These are phyloP conservation scores for Rosalia funebris DNA, from an alignment of 2,888 invertebrate genomes.

Conservation along the genomic window DNA sequence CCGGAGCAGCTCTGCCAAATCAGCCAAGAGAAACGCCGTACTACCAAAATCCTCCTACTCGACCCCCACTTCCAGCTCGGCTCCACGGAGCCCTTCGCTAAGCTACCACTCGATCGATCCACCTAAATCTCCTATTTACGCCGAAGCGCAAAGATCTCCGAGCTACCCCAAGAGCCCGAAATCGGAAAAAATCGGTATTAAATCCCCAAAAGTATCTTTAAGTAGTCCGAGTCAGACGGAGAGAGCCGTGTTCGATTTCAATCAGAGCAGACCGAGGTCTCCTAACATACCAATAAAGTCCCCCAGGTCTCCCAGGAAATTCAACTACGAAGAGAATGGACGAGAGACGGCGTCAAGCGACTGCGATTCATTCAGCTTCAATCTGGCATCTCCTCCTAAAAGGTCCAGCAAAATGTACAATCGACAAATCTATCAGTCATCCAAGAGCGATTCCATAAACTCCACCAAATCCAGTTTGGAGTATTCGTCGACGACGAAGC, in stretches of 20 bases:
- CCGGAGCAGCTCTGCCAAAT: constrained; percentile 55
- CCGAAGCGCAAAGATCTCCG: constrained; percentile 49
- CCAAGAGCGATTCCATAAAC: constrained; percentile 58
- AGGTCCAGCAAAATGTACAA: constrained; percentile 49
- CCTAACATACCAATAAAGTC: constrained; percentile 55
- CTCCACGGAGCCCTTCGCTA: constrained; percentile 55
- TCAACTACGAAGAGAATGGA: constrained; percentile 49
- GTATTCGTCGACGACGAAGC: constrained; percentile 59
- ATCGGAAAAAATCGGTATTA: constrained; percentile 35
- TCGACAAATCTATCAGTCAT: constrained; percentile 57
- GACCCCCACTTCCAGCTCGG: constrained; percentile 52
- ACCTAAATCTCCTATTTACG: constrained; percentile 43
- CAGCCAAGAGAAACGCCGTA: constrained; percentile 48
- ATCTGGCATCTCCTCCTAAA: constrained; percentile 58
- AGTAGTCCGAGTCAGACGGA: constrained; percentile 55
- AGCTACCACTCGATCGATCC: constrained; percentile 47
- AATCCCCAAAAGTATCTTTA: constrained; percentile 55
- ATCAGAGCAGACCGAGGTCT: constrained; percentile 34
- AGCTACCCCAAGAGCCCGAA: constrained; percentile 47
- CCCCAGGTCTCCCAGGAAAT: constrained; percentile 53
- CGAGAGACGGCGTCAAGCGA: constrained; percentile 46
- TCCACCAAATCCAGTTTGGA: constrained; percentile 59
- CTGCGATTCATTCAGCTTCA: constrained; percentile 56
- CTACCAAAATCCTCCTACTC: constrained; percentile 58
- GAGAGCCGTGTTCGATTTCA: constrained; percentile 46